A percentile compares a stretch with the other conserved stretches of the same genome.
These are phyloP conservation scores for Neotoma lepida DNA, from an alignment of 2,113 vertebrate genomes.

Conservation along the genomic window DNA sequence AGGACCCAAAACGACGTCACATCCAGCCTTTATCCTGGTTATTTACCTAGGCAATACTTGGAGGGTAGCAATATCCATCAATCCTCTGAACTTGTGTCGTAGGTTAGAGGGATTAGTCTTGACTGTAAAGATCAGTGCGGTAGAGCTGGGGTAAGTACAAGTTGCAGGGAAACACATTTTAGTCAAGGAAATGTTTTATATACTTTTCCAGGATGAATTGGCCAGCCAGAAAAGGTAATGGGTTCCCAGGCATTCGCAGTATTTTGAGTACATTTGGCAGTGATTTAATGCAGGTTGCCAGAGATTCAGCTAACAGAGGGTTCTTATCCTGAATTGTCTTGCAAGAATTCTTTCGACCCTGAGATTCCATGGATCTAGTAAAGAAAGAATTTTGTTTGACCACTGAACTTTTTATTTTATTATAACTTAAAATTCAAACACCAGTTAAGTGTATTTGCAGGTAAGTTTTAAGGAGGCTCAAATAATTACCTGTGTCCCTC, in stretches of 20 bases:
- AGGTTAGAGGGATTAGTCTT: conserved; percentile 17
- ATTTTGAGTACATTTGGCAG: neutral
- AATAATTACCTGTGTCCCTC: conserved; percentile 67
- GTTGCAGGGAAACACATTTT: neutral
- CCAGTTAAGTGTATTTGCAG: conserved; percentile 34
- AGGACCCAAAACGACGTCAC: neutral
- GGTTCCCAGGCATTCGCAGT: neutral
- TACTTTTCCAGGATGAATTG: neutral
- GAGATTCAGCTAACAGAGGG: neutral
- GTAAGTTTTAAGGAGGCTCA: conserved; percentile 60
- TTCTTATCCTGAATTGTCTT: conserved; percentile 36
- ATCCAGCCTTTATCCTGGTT: neutral
- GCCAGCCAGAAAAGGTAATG: neutral
- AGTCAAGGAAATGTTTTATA: neutral
- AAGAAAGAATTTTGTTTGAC: conserved; percentile 50
- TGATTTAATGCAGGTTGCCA: neutral
- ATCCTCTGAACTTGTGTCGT: neutral
- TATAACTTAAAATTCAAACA: conserved; percentile 56
- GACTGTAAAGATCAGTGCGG: neutral
- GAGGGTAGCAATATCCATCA: neutral
- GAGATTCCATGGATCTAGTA: conserved; percentile 18
- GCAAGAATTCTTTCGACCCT: conserved; percentile 7
- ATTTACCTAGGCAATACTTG: conserved; percentile 10
- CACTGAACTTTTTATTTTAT: conserved; percentile 12
- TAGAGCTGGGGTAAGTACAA: neutral